Conservation (phyloP, 2,888 invertebrate genomes). For the Magallana nippona region DNA sequence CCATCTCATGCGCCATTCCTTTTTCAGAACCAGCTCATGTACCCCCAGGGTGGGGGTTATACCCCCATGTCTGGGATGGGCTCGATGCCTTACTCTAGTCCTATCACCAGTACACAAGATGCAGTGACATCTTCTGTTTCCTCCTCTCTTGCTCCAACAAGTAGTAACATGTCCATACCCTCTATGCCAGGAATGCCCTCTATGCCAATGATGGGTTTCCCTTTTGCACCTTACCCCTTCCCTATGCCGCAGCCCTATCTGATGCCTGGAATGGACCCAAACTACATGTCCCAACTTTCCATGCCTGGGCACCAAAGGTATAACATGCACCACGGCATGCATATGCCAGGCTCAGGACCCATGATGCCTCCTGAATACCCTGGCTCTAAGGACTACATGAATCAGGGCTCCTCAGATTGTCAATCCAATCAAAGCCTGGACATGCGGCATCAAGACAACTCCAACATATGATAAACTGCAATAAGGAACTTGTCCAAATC, state of each 20-base stretch:
- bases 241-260: slow-evolving; percentile 48
- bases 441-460: slow-evolving; percentile 1
- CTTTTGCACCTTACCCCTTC: slow-evolving; percentile 50
- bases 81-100: slow-evolving; percentile 15
- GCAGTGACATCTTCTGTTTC: not conserved
- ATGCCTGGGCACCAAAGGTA: slow-evolving; percentile 37
- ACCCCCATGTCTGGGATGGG: not conserved
- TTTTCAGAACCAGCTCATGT: slow-evolving; percentile 38
- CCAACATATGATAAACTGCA: not conserved
- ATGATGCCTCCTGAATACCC: slow-evolving; percentile 3
- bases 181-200: slow-evolving; percentile 37
- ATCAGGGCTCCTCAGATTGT: not conserved
- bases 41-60: not conserved
- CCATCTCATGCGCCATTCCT: not conserved
- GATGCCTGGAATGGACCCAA: slow-evolving; percentile 45
- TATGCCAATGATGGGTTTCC: slow-evolving; percentile 49
- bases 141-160: slow-evolving; percentile 10
- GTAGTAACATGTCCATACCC: slow-evolving; percentile 39
- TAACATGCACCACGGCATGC: slow-evolving; percentile 37
- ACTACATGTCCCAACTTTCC: slow-evolving; percentile 40
- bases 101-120: not conserved
- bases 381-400: not conserved
- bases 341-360: slow-evolving; percentile 1
- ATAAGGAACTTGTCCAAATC: no score
- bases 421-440: not conserved